These are phyloP conservation scores for Rhagologus leucostigma DNA, from an alignment of 2,113 vertebrate genomes.

Conservation along the genomic window DNA sequence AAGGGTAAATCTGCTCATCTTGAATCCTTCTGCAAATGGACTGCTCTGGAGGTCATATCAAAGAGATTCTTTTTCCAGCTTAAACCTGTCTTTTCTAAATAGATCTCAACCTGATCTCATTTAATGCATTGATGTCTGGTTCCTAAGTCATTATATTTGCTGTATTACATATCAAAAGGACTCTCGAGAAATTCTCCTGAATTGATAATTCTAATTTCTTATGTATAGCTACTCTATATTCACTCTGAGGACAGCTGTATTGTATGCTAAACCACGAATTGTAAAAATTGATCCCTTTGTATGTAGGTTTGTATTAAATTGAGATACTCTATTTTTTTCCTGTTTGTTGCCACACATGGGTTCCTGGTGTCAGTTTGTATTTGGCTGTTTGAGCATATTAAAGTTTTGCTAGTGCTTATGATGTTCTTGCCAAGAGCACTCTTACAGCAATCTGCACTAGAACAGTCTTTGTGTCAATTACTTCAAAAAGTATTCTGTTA, in stretches of 20 bases:
- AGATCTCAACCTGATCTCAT: constrained; percentile 76
- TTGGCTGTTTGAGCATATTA: constrained; percentile 85
- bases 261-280: constrained; percentile 82
- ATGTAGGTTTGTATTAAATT: constrained; percentile 83
- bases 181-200: constrained; percentile 75
- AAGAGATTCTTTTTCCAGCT: constrained; percentile 76
- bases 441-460: constrained; percentile 79
- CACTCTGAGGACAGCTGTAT: constrained; percentile 74
- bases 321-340: constrained; percentile 75
- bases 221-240: constrained; percentile 84
- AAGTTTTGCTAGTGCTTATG: constrained; percentile 82
- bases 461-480: constrained; percentile 80
- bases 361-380: constrained; percentile 85
- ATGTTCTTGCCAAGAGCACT: constrained; percentile 88
- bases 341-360: constrained; percentile 72
- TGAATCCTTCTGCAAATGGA: constrained; percentile 54
- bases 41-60: constrained; percentile 78
- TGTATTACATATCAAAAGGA: constrained; percentile 81
- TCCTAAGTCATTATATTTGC: constrained; percentile 79
- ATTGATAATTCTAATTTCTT: constrained; percentile 85
- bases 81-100: constrained; percentile 77
- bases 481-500: constrained; percentile 79
- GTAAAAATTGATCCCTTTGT: constrained; percentile 83
- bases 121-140: constrained; percentile 80
- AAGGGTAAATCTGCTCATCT: constrained; percentile 51